phyloP scores from a whole-genome alignment of 2,797 vertebrate species.

The Lutjanus argentimaculatus region DNA sequence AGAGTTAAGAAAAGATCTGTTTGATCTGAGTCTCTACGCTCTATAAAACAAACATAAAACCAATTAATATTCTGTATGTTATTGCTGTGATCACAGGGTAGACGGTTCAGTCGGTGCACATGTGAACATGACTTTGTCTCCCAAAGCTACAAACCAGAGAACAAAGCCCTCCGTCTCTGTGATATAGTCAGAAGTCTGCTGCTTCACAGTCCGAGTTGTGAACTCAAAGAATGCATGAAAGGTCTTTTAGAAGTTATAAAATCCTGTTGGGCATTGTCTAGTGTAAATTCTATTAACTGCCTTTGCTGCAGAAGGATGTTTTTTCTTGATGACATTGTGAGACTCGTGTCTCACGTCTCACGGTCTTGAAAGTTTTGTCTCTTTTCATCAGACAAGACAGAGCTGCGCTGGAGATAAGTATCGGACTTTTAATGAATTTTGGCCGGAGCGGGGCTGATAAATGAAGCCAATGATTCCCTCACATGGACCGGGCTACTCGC shows the following conservation, averaged over 20 bases:
- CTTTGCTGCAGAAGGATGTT: conserved; percentile 21
- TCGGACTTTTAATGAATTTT: conserved; percentile 47
- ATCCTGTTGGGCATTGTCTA: conserved; percentile 17
- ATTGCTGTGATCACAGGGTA: conserved; percentile 1
- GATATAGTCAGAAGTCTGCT: conserved; percentile 24
- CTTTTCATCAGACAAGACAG: conserved; percentile 35
- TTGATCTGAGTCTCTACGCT: not conserved
- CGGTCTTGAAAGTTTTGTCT: conserved; percentile 43
- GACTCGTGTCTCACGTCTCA: conserved; percentile 17
- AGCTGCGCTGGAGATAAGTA: conserved; percentile 20
- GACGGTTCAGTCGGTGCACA: not conserved
- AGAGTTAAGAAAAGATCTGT: not conserved
- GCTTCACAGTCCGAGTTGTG: conserved; percentile 1
- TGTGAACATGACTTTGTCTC: conserved; percentile 17
- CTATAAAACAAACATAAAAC: not conserved
- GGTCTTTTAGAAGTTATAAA: conserved; percentile 25
- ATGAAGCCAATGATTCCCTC: conserved; percentile 47
- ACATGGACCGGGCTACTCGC: conserved; percentile 6
- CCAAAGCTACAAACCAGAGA: conserved; percentile 22
- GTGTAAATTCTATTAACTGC: conserved; percentile 18
- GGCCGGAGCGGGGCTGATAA: conserved; percentile 47
- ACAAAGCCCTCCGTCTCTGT: conserved; percentile 18
- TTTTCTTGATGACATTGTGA: conserved; percentile 52
- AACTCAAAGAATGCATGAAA: conserved; percentile 24
- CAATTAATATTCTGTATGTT: not conserved